Evolutionary conservation across 1,140 invertebrate genomes (phyloP).

Genomic region (Lysiphlebus fabarum): DNA sequence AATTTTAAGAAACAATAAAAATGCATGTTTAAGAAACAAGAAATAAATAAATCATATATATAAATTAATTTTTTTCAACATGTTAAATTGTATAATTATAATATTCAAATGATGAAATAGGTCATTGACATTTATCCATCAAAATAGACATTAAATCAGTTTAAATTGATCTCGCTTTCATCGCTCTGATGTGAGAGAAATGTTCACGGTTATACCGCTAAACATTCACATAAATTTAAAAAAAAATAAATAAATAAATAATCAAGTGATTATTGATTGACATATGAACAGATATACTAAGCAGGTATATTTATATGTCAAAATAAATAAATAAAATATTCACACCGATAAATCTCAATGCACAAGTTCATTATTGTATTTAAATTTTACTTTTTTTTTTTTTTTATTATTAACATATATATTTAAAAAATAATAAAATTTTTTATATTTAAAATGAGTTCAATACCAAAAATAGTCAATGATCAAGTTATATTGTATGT

Average conservation of each 20-base stretch:
- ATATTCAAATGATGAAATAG: conserved; percentile 16
- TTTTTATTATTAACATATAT: neutral
- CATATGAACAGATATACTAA: neutral
- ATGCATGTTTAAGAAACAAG: no score
- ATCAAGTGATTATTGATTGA: conserved; percentile 1
- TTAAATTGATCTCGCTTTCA: conserved; percentile 10
- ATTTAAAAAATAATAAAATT: neutral
- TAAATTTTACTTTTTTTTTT: no score
- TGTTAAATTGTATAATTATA: no score
- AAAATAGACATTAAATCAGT: neutral
- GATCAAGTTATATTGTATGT: neutral
- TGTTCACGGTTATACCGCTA: neutral
- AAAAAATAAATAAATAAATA: neutral
- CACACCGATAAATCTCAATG: no score
- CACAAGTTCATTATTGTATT: no score
- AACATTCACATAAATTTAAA: no score
- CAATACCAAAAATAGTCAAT: neutral
- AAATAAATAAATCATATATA: no score
- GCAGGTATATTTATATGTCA: no score
- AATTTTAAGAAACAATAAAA: no score
- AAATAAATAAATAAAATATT: no score
- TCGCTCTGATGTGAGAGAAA: neutral
- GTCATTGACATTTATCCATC: conserved; percentile 20
- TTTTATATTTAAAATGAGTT: neutral
- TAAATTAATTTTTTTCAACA: no score